Evolutionary conservation across 2,797 vertebrate species (phyloP).

Genomic region (Notolepis coatsorum): DNA sequence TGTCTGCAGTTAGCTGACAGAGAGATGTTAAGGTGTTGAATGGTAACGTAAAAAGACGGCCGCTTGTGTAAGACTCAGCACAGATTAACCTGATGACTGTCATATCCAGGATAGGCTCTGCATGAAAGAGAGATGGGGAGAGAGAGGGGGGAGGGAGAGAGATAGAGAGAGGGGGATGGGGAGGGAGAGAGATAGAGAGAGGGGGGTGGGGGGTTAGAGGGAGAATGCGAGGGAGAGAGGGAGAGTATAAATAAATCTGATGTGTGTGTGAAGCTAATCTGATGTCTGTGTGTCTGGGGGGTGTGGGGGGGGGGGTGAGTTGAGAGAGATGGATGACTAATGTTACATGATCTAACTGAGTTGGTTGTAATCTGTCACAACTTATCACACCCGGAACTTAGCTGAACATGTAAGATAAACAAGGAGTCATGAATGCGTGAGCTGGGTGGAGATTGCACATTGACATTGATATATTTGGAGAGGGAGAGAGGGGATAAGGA

Average conservation of each 20-base stretch:
- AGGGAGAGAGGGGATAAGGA: conserved; percentile 7
- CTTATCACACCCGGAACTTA: conserved; percentile 1
- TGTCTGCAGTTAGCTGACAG: conserved; percentile 57
- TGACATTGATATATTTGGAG: conserved; percentile 24
- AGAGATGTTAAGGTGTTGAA: conserved; percentile 57
- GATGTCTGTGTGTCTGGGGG: conserved; percentile 42
- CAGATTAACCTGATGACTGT: conserved; percentile 81
- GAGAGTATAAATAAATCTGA: conserved; percentile 70
- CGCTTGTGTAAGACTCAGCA: conserved; percentile 73
- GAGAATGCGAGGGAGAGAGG: too few species aligned
- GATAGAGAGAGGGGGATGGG: too few species aligned
- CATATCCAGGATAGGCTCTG: conserved; percentile 61
- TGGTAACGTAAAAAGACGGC: conserved; percentile 72
- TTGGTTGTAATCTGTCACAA: conserved; percentile 57
- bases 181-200: conserved; percentile 54
- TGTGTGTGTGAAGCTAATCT: conserved; percentile 66
- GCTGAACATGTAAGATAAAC: conserved; percentile 51
- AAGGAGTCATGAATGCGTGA: conserved; percentile 32
- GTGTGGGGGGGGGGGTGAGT: conserved; percentile 19
- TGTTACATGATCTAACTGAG: conserved; percentile 46
- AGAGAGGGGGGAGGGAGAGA: too few species aligned
- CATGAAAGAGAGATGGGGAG: conserved; percentile 53
- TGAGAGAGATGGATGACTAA: conserved; percentile 46
- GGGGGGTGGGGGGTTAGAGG: too few species aligned
- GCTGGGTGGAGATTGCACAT: conserved; percentile 14